Evolutionary conservation across 2,113 vertebrate species (phyloP), one percentile per base, ranked within the genome.

Genomic region (Lichenostomus cassidix): DNA sequence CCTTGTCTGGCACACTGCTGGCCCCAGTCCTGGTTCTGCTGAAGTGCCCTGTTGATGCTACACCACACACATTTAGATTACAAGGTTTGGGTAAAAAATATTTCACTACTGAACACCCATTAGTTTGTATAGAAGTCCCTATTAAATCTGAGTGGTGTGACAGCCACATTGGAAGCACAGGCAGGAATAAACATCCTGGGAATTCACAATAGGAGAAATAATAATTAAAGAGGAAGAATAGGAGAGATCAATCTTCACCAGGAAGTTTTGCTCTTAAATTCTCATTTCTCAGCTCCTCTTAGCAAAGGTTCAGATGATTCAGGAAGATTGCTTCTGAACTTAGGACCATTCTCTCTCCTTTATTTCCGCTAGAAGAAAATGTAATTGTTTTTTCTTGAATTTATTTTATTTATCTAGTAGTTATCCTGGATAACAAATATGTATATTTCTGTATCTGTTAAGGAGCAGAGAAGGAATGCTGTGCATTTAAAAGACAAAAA

Each of bases 21-120:
- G n/a, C 7, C 19, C 12, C 19, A 33, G 6, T 18, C 23, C 13
- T n/a, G 4, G 9, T 15, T 87, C 65, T 71, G 19, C 18, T 83
- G 55, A 41, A 56, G 21, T 46, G 23, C 29, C 6, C 31, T 62
- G 10, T 44, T 33, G 44, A 17, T 1, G 3, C 21, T 47, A 28
- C 0, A 1, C 27, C 11, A 27, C 21, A 13, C 0, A 1, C 7
- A 28, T 49, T 69, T 58, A 29, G 10, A 50, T 55, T 56, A 12
- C 1, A 5, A 74, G 4, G 9, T 83, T 41, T 81, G n/a, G 18
- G 15, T 56, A 71, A 15, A 28, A 67, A 67, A 28, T 35, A 35
- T 86, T 77, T 27, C 8, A 9, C 29, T 24, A 15, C 5, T 4
- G 15, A 64, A 53, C 20, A 33, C 5, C 6, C 28, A 19, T 50